Base-by-base conservation (phyloP, 1,140 invertebrate species). In the Melanaphis sacchari region DNA sequence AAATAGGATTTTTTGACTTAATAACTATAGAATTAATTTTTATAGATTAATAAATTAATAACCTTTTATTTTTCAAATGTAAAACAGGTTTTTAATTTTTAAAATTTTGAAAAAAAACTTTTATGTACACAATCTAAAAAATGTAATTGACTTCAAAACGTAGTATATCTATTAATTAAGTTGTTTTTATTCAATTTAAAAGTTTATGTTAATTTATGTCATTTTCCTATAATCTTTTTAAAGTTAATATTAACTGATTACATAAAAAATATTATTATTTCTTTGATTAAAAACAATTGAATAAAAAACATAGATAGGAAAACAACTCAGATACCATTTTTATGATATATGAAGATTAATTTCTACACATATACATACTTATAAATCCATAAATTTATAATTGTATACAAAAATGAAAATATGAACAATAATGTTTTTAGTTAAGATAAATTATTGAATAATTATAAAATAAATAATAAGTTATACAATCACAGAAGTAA, bases 321-420 rank as follows among this genome's bases (percentile, higher is more conserved):
- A 92, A 93, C 81, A 93, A 93, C 91, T 93, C 91, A 85, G 91
- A 93, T 85, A 93, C 91, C 91, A 93, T 41, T 49, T n/a, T 38
- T 82, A 40, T 84, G 40, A 93, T 93, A 40, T 82, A 40, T 43
- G 66, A 92, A 92, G 46, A 40, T 49, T 22, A 81, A 66, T 81
- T 43, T 7, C 81, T 46, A 81, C 38, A 52, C 7, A 49, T 49
- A 18, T 49, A n/a, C 6, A 52, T 31, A 31, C 7, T 36, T 21
- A 36, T 59, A 54, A 7, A 54, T 24, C 24, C 1, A 59, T 15
- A 66, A 38, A 7, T 82, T 92, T 43, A 92, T 49, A 26, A 91
- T 82, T 82, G 38, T 31, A 90, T 38, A 38, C 38, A 90, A 90
- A 41, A 90, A 90, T 59, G 38, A 90, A 66, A 90, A n/a, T 66